Conservation (phyloP, 2,113 vertebrate species). For the Thamnaconus septentrionalis region DNA sequence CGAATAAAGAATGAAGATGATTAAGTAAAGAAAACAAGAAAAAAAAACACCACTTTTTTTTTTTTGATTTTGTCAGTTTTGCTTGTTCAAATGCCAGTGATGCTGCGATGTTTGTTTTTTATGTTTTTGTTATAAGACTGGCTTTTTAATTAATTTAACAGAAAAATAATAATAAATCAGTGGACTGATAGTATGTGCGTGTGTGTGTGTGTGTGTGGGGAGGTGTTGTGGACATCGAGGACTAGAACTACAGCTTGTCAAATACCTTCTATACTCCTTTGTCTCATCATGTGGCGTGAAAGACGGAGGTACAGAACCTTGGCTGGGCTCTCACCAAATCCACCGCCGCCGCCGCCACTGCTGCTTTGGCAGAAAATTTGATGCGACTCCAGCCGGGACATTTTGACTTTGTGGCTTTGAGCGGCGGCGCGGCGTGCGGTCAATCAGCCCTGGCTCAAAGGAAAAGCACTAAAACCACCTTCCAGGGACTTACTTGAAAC, state of each 20-base stretch:
- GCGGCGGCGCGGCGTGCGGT: too few relatives aligned
- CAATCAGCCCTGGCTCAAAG: too few relatives aligned
- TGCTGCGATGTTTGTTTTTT: conserved; percentile 33
- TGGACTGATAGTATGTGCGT: neutral
- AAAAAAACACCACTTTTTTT: neutral
- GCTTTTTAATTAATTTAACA: conserved; percentile 24
- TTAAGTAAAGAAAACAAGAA: neutral
- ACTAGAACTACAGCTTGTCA: too few relatives aligned
- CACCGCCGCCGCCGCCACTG: too few relatives aligned
- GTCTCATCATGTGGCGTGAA: conserved; percentile 29
- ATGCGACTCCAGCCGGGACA: neutral
- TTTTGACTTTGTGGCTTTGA: too few relatives aligned
- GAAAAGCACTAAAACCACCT: conserved; percentile 16
- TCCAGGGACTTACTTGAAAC: conserved; percentile 9
- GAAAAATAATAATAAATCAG: conserved; percentile 3
- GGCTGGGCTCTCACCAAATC: too few relatives aligned
- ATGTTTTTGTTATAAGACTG: conserved; percentile 24
- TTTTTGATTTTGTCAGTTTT: conserved; percentile 35
- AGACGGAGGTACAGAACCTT: conserved; percentile 4
- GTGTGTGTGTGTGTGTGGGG: neutral
- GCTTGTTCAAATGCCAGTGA: conserved; percentile 34
- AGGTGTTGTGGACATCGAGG: neutral
- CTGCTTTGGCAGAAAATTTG: too few relatives aligned
- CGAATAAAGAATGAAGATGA: conserved; percentile 25
- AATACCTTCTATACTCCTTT: neutral